Base-by-base conservation (phyloP, 2,888 invertebrate genomes). In the Ectemnius lituratus region DNA sequence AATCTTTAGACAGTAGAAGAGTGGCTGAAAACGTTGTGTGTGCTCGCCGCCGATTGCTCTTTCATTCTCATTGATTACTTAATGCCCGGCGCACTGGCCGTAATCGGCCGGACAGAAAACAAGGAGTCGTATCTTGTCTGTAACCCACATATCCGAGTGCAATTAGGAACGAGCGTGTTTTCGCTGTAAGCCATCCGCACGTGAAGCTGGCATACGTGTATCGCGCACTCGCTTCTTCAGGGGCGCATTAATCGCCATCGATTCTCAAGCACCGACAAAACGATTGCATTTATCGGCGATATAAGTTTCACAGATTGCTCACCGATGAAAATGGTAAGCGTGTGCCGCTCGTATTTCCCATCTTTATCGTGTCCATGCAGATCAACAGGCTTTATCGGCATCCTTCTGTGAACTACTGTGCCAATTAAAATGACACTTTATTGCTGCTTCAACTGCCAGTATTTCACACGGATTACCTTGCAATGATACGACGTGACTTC, bases 101-200 rank as follows among this genome's bases (percentile, higher is more conserved):
- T 75, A 70, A 78, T 72, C 78, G 73, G 62, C 61, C 56, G 60
- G 63, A 72, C 74, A 57, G 70, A 47, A 74, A 75, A 76, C 57
- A 70, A 76, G 76, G 66, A 70, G 70, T 69, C 62, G 62, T 59
- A 45, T 57, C 28, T 63, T 65, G 77, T 67, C 67, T 70, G 79
- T 79, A 79, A 79, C 77, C 75, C 77, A 80, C 77, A 80, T 37
- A 37, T 80, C 79, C 77, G 79, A 77, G 63, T 61, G 80, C 75
- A 80, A 80, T 80, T 79, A 80, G 77, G 77, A 68, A 67, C 79
- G 71, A 70, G 73, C 79, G 60, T 78, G 79, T 75, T 79, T 72
- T 66, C 68, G 69, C 62, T 63, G 62, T 66, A 67, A 27, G 57
- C 63, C 64, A 27, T 18, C 37, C 61, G 73, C 65, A 61, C 69